phyloP scores from a whole-genome alignment of 2,888 invertebrate species.

The Gasteruption jaculator region DNA sequence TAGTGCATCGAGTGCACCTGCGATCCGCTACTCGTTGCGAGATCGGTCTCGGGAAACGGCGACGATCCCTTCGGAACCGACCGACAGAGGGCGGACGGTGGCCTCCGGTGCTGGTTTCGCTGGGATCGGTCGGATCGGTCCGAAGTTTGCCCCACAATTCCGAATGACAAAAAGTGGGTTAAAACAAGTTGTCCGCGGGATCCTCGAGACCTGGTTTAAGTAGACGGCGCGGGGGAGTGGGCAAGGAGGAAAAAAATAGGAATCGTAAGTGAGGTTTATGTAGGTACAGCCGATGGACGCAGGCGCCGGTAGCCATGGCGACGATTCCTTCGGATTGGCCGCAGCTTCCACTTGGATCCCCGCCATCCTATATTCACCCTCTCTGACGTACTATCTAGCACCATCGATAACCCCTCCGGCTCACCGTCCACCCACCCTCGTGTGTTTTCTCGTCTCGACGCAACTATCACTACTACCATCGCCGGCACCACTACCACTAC shows the following conservation, averaged over 20 bases:
- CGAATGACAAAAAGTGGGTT: slow-evolving; percentile 40
- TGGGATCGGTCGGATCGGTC: too few relatives aligned
- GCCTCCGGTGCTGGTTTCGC: too few relatives aligned
- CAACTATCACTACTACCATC: too few relatives aligned
- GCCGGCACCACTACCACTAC: slow-evolving; percentile 22
- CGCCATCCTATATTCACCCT: slow-evolving; percentile 27
- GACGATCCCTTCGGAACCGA: too few relatives aligned
- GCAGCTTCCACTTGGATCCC: slow-evolving; percentile 48
- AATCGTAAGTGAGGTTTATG: slow-evolving; percentile 12
- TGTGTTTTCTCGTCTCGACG: slow-evolving; percentile 15
- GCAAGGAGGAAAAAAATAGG: slow-evolving; percentile 14
- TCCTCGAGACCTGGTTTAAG: slow-evolving; percentile 21
- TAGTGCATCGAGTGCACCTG: too few relatives aligned
- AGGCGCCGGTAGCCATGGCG: slow-evolving; percentile 49
- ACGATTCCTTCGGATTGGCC: slow-evolving; percentile 52
- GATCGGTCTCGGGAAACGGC: too few relatives aligned
- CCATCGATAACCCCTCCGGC: slow-evolving; percentile 43
- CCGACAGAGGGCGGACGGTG: too few relatives aligned
- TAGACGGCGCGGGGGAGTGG: slow-evolving; percentile 15
- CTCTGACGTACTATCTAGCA: slow-evolving; percentile 38
- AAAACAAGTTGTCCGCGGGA: slow-evolving; percentile 36
- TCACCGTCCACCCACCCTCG: slow-evolving; percentile 24
- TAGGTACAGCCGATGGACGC: slow-evolving; percentile 34
- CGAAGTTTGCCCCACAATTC: too few relatives aligned
- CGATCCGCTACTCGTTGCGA: too few relatives aligned